Base-by-base conservation (phyloP, 92 coral and sea anemone genomes). In the Phenganax stokvisi region DNA sequence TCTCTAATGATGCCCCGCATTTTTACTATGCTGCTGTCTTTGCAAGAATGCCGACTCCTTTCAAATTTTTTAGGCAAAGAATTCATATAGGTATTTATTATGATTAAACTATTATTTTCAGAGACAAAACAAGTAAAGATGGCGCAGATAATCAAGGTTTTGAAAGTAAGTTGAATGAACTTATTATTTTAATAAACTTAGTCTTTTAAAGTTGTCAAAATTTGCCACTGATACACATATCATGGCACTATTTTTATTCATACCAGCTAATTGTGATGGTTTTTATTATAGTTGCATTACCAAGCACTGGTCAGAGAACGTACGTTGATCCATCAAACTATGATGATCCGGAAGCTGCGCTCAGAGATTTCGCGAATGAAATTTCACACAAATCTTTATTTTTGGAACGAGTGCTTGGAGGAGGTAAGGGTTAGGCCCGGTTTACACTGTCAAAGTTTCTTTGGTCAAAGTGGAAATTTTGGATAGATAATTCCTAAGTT, bases 251-350 rank as follows among this genome's bases (percentile, higher is more conserved):
- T 37, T 5, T 37, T 37, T 37, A 5, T 37, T 37, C 47, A 7
- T 7, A 59, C 2, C 0, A 13, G 15, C 16, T 1, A 59, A 12
- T 59, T 12, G 2, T 1, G 47, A 52, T 57, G 11, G 12, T 66
- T 79, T 10, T 65, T 54, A 16, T 17, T 75, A 85, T 74, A 66
- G 87, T 90, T 11, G 63, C 89, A 15, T 75, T 89, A 56, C 89
- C 93, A 0, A 55, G 58, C 3, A 84, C 84, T 55, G 94, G 97
- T 12, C 94, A 92, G 16, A 44, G 30, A 52, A 83, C 88, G 71
- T 96, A 92, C 83, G 86, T 96, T 72, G 99, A 96, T 83, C 99
- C 99, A 53, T 87, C 96, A 84, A 96, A 86, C 87, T 96, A 92
- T 77, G 93, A 89, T 74, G 92, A 96, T 84, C 96, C 93, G 0